These are phyloP conservation scores for Serranochromis macrocephalus DNA, from an alignment of 2,113 vertebrate genomes.

Conservation along the genomic window DNA sequence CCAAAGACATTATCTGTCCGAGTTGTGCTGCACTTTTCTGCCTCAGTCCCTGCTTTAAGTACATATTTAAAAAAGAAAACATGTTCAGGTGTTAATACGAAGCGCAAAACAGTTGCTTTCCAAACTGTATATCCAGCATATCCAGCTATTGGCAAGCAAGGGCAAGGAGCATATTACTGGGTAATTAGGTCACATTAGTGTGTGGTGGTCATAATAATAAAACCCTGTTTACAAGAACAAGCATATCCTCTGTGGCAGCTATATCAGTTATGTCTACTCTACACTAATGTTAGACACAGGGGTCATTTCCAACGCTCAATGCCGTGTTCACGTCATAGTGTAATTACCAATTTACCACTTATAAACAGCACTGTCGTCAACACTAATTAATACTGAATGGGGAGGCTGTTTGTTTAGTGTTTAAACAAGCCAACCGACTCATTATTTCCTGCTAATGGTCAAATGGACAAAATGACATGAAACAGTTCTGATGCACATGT, in stretches of 20 bases:
- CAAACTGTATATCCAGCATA: rapidly evolving
- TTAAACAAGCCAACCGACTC: neutral
- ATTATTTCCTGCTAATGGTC: neutral
- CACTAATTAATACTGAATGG: neutral
- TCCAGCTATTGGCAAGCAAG: neutral
- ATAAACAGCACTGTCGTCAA: neutral
- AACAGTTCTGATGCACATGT: neutral
- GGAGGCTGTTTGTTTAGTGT: neutral
- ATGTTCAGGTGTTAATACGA: neutral
- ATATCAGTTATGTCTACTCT: neutral
- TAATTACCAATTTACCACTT: neutral
- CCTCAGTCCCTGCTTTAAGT: neutral
- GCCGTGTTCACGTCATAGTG: neutral
- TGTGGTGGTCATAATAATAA: neutral
- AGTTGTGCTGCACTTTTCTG: neutral
- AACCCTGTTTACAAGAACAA: neutral
- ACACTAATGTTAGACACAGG: neutral
- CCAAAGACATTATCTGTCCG: neutral
- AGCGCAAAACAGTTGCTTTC: neutral
- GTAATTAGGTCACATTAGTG: neutral
- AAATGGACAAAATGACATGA: neutral
- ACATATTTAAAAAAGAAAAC: neutral
- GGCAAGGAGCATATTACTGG: neutral
- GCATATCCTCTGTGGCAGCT: neutral
- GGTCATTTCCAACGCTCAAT: neutral